A percentile compares a stretch with the other conserved stretches of the same genome.
Conservation (phyloP, 2,113 vertebrate species). For the Oplegnathus fasciatus region DNA sequence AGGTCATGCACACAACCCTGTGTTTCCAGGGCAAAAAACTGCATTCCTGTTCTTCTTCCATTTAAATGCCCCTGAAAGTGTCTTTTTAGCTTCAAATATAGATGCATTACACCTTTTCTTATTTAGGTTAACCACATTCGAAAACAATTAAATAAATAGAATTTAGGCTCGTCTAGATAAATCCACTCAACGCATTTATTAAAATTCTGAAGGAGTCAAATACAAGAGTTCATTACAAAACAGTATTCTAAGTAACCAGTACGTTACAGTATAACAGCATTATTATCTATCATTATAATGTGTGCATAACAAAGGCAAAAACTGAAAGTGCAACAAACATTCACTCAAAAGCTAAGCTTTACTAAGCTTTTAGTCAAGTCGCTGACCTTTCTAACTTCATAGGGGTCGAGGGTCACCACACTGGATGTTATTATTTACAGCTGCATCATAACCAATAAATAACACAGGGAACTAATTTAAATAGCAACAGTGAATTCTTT, state of each 20-base stretch:
- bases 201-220: neutral
- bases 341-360: no score
- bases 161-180: no score
- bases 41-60: neutral
- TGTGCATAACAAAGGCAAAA: neutral
- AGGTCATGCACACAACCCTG: neutral
- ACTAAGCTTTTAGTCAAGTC: no score
- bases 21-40: neutral
- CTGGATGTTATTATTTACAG: no score
- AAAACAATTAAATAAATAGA: no score
- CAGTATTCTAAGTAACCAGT: neutral
- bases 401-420: no score
- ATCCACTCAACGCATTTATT: neutral
- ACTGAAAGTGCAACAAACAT: neutral
- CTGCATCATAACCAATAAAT: no score
- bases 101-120: neutral
- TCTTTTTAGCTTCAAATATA: neutral
- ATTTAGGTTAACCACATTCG: neutral
- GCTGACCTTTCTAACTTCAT: no score
- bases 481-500: no score
- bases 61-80: neutral
- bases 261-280: neutral
- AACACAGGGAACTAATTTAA: no score
- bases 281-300: neutral
- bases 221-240: neutral